Conservation (phyloP, 2,888 invertebrate species). For the Apamea epomidion region DNA sequence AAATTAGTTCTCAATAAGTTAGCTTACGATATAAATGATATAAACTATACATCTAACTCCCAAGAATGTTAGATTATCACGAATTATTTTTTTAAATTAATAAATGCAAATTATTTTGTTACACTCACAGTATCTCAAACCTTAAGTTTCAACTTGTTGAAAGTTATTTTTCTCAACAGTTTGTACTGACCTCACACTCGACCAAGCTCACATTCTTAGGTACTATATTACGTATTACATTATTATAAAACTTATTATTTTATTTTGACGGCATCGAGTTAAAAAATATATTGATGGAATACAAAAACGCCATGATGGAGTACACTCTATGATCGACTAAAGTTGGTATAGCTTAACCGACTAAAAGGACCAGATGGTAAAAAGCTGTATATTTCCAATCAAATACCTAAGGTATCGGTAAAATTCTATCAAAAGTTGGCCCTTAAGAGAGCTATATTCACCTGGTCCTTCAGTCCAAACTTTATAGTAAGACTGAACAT, state of each 20-base stretch:
- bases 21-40: conserved; percentile 70
- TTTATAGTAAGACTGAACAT: conserved; percentile 5
- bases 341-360: conserved; percentile 30
- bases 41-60: conserved; percentile 65
- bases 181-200: conserved; percentile 77
- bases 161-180: conserved; percentile 76
- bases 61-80: conserved; percentile 79
- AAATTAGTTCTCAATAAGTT: conserved; percentile 76
- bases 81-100: conserved; percentile 74
- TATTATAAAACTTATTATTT: conserved; percentile 66
- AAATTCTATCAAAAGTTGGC: conserved; percentile 35
- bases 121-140: conserved; percentile 72
- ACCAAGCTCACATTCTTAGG: conserved; percentile 67
- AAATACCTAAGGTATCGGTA: conserved; percentile 21
- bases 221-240: conserved; percentile 57
- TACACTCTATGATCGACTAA: conserved; percentile 35
- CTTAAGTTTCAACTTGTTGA: conserved; percentile 69
- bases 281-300: conserved; percentile 46
- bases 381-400: background rate
- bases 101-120: conserved; percentile 81
- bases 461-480: conserved; percentile 25
- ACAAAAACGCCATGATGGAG: conserved; percentile 38
- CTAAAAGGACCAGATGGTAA: conserved; percentile 22
- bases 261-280: conserved; percentile 61
- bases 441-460: background rate